Evolutionary conservation across 2,888 invertebrate species (phyloP).

Genomic region (Achlya flavicornis): DNA sequence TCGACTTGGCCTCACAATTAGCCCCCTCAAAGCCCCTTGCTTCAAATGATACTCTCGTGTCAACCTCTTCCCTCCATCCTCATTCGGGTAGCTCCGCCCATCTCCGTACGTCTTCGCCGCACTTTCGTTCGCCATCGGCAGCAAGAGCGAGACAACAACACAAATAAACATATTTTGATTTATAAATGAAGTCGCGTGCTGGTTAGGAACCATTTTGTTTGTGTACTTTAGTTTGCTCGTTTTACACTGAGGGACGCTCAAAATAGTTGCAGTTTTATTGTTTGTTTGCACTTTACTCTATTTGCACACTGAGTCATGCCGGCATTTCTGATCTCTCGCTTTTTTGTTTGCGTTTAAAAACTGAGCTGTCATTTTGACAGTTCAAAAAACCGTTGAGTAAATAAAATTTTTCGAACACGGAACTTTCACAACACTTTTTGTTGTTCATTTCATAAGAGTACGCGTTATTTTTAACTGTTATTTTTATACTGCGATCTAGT

Average conservation of each 20-base stretch:
- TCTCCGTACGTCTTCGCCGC: slow-evolving; percentile 66
- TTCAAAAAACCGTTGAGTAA: neutral
- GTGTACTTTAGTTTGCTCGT: slow-evolving; percentile 61
- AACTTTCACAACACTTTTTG: neutral
- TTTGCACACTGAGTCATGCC: slow-evolving; percentile 54
- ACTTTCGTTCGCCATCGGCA: slow-evolving; percentile 72
- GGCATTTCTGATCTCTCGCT: slow-evolving; percentile 33
- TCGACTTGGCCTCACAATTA: slow-evolving; percentile 86
- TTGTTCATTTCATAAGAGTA: neutral
- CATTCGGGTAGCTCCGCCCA: slow-evolving; percentile 58
- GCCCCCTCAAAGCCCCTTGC: slow-evolving; percentile 88
- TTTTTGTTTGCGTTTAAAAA: slow-evolving; percentile 14
- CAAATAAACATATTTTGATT: slow-evolving; percentile 80
- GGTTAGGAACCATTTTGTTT: slow-evolving; percentile 77
- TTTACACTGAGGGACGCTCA: slow-evolving; percentile 61
- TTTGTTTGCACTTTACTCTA: slow-evolving; percentile 71
- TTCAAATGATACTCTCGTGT: slow-evolving; percentile 86
- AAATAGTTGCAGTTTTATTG: slow-evolving; percentile 69
- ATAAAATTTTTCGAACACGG: neutral
- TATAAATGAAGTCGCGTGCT: slow-evolving; percentile 76
- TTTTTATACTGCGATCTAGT: slow-evolving; percentile 31
- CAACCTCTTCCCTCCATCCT: slow-evolving; percentile 70
- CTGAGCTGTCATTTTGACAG: slow-evolving; percentile 17
- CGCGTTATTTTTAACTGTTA: slow-evolving; percentile 13
- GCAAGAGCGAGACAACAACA: slow-evolving; percentile 73